Conservation (phyloP, 2,797 vertebrate genomes). For the Tokudaia muenninki region DNA sequence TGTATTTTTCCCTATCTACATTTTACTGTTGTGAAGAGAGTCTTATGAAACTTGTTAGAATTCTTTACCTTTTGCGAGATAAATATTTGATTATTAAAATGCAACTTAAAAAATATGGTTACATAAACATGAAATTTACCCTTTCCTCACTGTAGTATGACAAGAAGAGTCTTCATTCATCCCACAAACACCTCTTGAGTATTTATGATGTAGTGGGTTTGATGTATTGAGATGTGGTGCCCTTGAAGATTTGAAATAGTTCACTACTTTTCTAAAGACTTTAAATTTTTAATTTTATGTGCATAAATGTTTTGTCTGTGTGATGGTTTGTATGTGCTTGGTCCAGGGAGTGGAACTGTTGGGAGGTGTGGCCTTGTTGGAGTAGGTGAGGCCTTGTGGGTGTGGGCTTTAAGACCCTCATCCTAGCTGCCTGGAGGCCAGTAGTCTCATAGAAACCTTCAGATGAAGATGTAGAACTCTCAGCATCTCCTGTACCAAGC, state of each 20-base stretch:
- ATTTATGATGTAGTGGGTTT: not conserved
- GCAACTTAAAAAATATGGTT: not conserved
- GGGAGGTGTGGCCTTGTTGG: not conserved
- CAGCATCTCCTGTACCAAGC: too few relatives aligned
- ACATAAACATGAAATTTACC: not conserved
- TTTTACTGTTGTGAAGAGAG: not conserved
- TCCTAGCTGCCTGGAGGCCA: not conserved
- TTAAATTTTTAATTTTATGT: not conserved
- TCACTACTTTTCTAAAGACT: not conserved
- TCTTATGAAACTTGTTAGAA: not conserved
- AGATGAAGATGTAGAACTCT: too few relatives aligned
- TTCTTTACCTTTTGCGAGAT: not conserved
- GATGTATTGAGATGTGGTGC: not conserved
- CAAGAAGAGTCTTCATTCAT: not conserved
- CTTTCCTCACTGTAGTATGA: not conserved
- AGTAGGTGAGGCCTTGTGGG: not conserved
- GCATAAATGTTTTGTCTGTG: not conserved
- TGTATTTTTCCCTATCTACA: slow-evolving; percentile 10
- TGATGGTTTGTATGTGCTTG: not conserved
- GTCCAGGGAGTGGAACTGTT: not conserved
- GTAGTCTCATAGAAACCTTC: too few relatives aligned
- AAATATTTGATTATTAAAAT: slow-evolving; percentile 18
- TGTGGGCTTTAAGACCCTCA: not conserved
- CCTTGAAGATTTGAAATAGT: slow-evolving; percentile 10
- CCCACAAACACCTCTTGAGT: not conserved